phyloP scores from a whole-genome alignment of 2,113 vertebrate genomes.

The Tenrec ecaudatus region DNA sequence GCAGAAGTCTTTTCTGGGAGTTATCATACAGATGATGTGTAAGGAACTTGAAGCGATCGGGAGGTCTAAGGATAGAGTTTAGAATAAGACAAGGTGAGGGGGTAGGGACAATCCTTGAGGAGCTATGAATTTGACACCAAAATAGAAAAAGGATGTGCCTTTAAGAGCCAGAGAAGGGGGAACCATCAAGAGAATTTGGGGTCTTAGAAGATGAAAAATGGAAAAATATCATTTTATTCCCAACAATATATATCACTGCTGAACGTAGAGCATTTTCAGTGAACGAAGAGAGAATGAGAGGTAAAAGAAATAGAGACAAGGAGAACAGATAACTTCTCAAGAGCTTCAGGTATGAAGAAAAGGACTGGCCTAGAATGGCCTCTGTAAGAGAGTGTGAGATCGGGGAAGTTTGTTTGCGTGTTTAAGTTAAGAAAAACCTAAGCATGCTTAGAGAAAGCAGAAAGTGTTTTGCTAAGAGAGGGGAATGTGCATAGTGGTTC shows the following conservation, averaged over 20 bases:
- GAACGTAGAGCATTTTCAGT: not conserved
- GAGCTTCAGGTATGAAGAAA: not conserved
- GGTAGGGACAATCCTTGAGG: not conserved
- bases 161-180: not conserved
- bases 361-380: too few species aligned
- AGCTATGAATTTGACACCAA: not conserved
- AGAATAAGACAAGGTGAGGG: not conserved
- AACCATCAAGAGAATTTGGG: not conserved
- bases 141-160: not conserved
- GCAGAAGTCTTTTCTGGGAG: not conserved
- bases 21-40: not conserved
- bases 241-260: not conserved
- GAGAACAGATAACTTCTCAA: not conserved
- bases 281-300: not conserved
- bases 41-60: not conserved
- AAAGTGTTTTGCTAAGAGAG: not conserved
- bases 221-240: conserved; percentile 2
- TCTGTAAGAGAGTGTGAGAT: not conserved
- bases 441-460: not conserved
- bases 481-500: not conserved
- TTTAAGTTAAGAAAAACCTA: not conserved
- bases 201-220: not conserved
- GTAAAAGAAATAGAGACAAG: not conserved
- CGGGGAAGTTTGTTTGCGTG: not conserved
- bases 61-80: not conserved